A percentile compares a stretch with the other conserved stretches of the same genome.
These are phyloP conservation scores for Hydra vulgaris DNA, from an alignment of 30 jellyfish, hydroid and myxozoan genomes.

Conservation along the genomic window DNA sequence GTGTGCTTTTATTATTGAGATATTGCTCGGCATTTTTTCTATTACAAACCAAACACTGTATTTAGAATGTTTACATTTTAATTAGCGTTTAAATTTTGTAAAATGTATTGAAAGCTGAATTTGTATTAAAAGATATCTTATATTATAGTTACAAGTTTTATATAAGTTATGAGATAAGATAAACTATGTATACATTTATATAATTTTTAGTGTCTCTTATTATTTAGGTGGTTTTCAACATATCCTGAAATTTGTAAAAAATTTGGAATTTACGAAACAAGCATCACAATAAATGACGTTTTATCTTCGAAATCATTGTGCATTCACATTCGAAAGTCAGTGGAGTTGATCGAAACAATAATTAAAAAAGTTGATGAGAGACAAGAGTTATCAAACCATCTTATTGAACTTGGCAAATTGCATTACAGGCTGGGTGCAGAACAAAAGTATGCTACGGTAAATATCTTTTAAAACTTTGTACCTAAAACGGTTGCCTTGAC, in stretches of 20 bases:
- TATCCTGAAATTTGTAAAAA: neutral
- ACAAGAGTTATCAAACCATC: neutral
- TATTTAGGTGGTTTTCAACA: neutral
- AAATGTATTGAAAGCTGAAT: too few relatives aligned
- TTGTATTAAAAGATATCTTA: too few relatives aligned
- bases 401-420: neutral
- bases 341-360: neutral
- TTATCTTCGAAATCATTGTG: neutral
- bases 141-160: too few relatives aligned
- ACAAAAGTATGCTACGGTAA: constrained; percentile 7
- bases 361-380: constrained; percentile 4
- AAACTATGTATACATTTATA: too few relatives aligned
- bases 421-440: constrained; percentile 1
- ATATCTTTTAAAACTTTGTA: too few relatives aligned
- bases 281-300: neutral
- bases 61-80: too few relatives aligned
- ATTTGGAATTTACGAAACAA: neutral
- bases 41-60: too few relatives aligned
- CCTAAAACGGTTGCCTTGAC: too few relatives aligned
- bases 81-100: too few relatives aligned
- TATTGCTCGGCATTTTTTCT: too few relatives aligned
- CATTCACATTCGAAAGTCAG: neutral
- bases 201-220: neutral
- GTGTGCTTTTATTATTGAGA: too few relatives aligned
- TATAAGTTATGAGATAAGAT: too few relatives aligned